Base-by-base conservation (phyloP, 2,888 invertebrate genomes). In the Trissolcus brochymenae region DNA sequence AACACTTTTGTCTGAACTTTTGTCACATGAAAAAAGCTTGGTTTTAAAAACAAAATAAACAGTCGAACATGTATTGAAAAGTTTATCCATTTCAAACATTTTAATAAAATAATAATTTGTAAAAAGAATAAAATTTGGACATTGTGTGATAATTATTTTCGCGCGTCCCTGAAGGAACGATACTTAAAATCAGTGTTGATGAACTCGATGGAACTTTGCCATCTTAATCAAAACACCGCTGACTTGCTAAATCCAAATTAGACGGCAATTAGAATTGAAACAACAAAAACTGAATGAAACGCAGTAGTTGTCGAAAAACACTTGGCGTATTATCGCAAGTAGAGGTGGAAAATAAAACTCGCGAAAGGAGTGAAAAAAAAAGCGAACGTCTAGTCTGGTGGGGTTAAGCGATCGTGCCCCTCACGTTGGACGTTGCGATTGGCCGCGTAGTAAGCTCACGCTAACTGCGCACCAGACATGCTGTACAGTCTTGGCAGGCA, bases 401-500 rank as follows among this genome's bases (percentile, higher is more conserved):
- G 43, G 21, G 17, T 51, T 65, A 46, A 46, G 14, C 71, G 78
- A 83, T 80, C 84, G 83, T 84, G 84, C 86, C 85, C 82, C 85
- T 82, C 72, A 71, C 80, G 81, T 82, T 79, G 80, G 80, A 64
- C 76, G 75, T 80, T 78, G 76, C 81, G 81, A 86, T 86, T 85
- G 84, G 86, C 41, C 57, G 57, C 57, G 46, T 67, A 29, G 65
- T 46, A 55, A 57, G 19, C 76, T 51, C 60, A 55, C 70, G 65
- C 64, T 72, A 82, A 84, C 84, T 84, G 81, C 85, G 82, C 83
- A 83, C 80, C 80, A 82, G 78, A 77, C 79, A 64, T 46, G 80
- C 51, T 46, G 81, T 83, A 84, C 83, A 84, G 81, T 83, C 84
- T 81, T 83, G 80, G 81, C 83, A 82, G 82, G 65, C 73, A 81